These are phyloP conservation scores for Pentamera pediparva DNA, from an alignment of 53 echinoderm and acorn worm genomes.

Conservation along the genomic window DNA sequence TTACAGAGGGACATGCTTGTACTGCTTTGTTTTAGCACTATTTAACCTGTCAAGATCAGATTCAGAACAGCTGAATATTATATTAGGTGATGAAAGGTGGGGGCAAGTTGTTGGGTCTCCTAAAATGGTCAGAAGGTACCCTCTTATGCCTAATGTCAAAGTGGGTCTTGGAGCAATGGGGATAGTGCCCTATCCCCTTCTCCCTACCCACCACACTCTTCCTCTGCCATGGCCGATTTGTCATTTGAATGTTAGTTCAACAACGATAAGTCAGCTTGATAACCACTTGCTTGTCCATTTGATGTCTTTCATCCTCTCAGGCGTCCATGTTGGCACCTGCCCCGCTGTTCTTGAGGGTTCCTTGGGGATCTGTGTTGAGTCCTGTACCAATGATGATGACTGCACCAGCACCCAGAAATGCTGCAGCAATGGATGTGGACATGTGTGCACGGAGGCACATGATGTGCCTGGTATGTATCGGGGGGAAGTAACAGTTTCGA, in stretches of 20 bases:
- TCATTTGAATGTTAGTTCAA: no score
- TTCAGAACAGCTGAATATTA: no score
- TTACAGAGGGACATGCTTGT: no score
- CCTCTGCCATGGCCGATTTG: background rate
- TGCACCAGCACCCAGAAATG: conserved; percentile 46
- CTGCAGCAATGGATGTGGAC: conserved; percentile 64
- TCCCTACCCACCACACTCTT: background rate
- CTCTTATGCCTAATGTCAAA: no score
- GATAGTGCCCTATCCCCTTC: background rate
- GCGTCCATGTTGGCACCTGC: conserved; percentile 24
- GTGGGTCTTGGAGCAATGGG: no score
- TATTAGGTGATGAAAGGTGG: no score
- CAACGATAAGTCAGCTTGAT: no score
- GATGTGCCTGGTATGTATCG: background rate
- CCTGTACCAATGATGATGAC: conserved; percentile 48
- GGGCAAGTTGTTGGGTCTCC: no score
- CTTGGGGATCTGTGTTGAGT: conserved; percentile 51
- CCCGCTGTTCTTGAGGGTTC: background rate
- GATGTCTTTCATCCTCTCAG: background rate
- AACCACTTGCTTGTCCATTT: no score
- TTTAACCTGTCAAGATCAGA: no score
- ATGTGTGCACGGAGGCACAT: conserved; percentile 39
- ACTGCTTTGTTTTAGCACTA: no score
- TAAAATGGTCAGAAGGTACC: no score
- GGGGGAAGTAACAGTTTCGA: background rate